Conservation (phyloP, 2,797 vertebrate species). For the Pogonophryne albipinna region DNA sequence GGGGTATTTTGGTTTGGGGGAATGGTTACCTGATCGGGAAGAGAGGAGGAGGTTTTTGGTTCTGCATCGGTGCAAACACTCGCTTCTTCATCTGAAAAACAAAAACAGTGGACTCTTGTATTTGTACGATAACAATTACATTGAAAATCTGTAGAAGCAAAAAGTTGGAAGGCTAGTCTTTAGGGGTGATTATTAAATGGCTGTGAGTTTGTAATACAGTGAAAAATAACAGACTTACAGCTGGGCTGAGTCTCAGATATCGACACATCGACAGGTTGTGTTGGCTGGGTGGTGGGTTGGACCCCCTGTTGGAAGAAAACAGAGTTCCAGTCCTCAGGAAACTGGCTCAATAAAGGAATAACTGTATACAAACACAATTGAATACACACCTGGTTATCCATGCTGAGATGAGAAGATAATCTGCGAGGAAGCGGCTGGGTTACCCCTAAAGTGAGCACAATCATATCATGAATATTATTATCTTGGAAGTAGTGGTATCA, state of each 20-base stretch:
- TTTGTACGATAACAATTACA: background rate
- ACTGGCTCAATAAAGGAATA: background rate
- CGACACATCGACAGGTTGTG: background rate
- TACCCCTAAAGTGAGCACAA: constrained; percentile 28
- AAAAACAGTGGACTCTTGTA: background rate
- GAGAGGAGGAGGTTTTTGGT: fast-evolving
- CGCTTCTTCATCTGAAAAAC: background rate
- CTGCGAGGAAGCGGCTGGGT: fast-evolving
- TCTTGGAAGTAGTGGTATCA: too few species aligned
- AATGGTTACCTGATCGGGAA: constrained; percentile 47
- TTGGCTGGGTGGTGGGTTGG: background rate
- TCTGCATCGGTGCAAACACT: constrained; percentile 38
- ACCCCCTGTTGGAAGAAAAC: constrained; percentile 31
- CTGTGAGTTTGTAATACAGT: background rate
- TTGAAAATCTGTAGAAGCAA: background rate
- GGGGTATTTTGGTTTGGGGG: background rate
- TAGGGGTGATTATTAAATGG: background rate
- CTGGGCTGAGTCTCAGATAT: constrained; percentile 16
- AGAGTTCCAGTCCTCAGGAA: background rate
- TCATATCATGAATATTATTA: background rate
- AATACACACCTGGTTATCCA: constrained; percentile 55
- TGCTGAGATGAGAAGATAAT: background rate
- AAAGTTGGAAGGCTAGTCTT: background rate
- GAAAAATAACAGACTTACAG: constrained; percentile 48
- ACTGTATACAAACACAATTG: constrained; percentile 13